phyloP scores from a whole-genome alignment of 1,140 invertebrate genomes.

The Anagrus nilaparvatae region DNA sequence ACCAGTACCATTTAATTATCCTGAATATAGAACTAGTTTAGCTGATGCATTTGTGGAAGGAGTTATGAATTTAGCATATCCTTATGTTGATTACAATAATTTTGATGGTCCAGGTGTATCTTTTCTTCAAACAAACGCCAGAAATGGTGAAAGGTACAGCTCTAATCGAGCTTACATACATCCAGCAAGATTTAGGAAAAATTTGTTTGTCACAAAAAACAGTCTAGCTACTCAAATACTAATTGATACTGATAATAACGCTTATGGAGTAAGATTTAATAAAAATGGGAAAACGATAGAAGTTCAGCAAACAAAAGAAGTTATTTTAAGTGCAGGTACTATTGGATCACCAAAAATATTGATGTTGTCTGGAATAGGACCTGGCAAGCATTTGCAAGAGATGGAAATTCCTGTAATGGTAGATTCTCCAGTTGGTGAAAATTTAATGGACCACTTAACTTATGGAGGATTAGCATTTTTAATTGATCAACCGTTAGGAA shows the following conservation, averaged over 20 bases:
- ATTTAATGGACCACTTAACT: slow-evolving; percentile 70
- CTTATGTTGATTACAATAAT: slow-evolving; percentile 65
- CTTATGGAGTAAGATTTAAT: slow-evolving; percentile 53
- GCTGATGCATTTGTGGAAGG: slow-evolving; percentile 57
- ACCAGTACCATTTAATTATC: slow-evolving; percentile 47
- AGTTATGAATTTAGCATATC: slow-evolving; percentile 54
- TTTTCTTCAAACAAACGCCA: slow-evolving; percentile 53
- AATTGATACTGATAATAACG: slow-evolving; percentile 59
- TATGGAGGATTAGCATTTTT: slow-evolving; percentile 58
- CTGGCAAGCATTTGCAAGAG: slow-evolving; percentile 52
- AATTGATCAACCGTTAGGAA: slow-evolving; percentile 44
- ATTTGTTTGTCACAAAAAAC: slow-evolving; percentile 55
- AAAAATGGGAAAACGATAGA: slow-evolving; percentile 43
- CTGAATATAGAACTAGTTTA: slow-evolving; percentile 48
- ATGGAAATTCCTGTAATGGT: slow-evolving; percentile 51
- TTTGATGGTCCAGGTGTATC: slow-evolving; percentile 53
- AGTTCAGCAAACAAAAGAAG: slow-evolving; percentile 57
- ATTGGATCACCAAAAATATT: slow-evolving; percentile 67
- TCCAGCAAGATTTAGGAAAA: slow-evolving; percentile 49
- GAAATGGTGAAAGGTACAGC: slow-evolving; percentile 63
- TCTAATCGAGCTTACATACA: slow-evolving; percentile 64
- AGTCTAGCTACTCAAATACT: slow-evolving; percentile 63
- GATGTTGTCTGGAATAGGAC: slow-evolving; percentile 75
- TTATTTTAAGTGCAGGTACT: slow-evolving; percentile 65
- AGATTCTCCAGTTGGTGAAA: slow-evolving; percentile 70